A percentile compares a stretch with the other conserved stretches of the same genome.
Conservation (phyloP, 2,797 vertebrate genomes). For the Melanotaenia trifasciata region DNA sequence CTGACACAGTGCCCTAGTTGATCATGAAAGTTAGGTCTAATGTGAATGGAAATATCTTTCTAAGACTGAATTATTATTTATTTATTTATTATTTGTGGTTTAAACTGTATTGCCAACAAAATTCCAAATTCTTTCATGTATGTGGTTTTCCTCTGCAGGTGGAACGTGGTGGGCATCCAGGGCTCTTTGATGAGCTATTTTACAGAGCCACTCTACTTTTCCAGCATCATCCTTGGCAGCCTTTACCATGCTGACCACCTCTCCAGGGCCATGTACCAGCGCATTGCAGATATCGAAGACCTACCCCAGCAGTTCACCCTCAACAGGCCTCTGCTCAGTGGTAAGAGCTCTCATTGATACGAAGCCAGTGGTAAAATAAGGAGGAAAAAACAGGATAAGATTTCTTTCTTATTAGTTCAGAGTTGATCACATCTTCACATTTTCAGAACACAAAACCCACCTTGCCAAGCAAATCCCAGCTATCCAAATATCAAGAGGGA, state of each 20-base stretch:
- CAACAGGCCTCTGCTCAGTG: constrained; percentile 94
- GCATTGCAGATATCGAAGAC: constrained; percentile 89
- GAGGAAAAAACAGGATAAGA: neutral
- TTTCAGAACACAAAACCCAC: constrained; percentile 9
- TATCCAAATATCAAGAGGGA: constrained; percentile 53
- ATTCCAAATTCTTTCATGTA: neutral
- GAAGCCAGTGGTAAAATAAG: neutral
- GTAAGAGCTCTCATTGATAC: constrained; percentile 77
- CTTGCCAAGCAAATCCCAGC: constrained; percentile 24
- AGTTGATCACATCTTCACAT: neutral
- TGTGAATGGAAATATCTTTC: no score
- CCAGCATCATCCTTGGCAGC: constrained; percentile 96
- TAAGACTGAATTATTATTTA: no score
- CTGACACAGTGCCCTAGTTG: neutral
- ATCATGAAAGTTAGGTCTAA: no score
- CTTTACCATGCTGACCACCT: constrained; percentile 96
- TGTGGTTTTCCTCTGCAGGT: constrained; percentile 75
- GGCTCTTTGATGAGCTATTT: constrained; percentile 94
- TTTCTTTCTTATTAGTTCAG: neutral
- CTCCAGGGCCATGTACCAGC: constrained; percentile 94
- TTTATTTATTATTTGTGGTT: neutral
- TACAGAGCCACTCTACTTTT: constrained; percentile 93
- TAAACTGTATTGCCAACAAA: neutral
- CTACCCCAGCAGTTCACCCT: constrained; percentile 87
- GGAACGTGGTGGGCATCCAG: constrained; percentile 95